Base-by-base conservation (phyloP, 2,113 vertebrate species). In the Donacobius atricapilla region DNA sequence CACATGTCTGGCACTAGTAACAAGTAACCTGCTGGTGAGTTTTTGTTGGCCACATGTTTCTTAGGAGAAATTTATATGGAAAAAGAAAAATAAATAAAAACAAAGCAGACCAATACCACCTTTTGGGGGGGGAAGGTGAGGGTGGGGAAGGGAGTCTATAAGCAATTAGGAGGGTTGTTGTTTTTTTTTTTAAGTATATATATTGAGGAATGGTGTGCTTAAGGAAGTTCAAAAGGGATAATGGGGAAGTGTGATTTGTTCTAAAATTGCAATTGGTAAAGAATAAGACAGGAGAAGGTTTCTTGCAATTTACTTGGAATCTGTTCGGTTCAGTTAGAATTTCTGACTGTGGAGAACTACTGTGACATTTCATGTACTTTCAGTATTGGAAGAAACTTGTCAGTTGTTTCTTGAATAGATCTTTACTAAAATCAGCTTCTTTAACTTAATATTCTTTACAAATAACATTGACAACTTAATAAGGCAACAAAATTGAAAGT, bases 191-290 rank as follows among this genome's bases (percentile, higher is more conserved):
- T 6, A 72, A 73, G 11, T 68, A 31, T 65, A 24, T 73, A 51
- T 70, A 60, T 54, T 76, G 50, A 93, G 45, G 30, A 73, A 31
- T 39, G 63, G 33, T 72, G 35, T 87, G 93, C 79, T 79, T 94
- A 88, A 91, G 95, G 42, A 97, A 89, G 96, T 96, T 93, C 53
- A 90, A 40, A 96, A 95, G 64, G 90, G 95, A 94, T 91, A 81
- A 90, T 2, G 96, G 72, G 96, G n/a, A 97, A 91, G 97, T 97
- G 96, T 90, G 35, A 77, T 89, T 94, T 95, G 71, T 50, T 93
- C 90, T 95, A 82, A 95, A 92, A 90, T 60, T 76, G 78, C 87
- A 93, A 95, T 83, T 79, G 51, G n/a, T 88, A 91, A 96, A 92
- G 80, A 87, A 76, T 91, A 78, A 70, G 73, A 82, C 54, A 89